Percentiles rank a stretch among this genome's conserved stretches.
Conservation (phyloP, 2,113 vertebrate genomes). For the Rhipidura dahli region DNA sequence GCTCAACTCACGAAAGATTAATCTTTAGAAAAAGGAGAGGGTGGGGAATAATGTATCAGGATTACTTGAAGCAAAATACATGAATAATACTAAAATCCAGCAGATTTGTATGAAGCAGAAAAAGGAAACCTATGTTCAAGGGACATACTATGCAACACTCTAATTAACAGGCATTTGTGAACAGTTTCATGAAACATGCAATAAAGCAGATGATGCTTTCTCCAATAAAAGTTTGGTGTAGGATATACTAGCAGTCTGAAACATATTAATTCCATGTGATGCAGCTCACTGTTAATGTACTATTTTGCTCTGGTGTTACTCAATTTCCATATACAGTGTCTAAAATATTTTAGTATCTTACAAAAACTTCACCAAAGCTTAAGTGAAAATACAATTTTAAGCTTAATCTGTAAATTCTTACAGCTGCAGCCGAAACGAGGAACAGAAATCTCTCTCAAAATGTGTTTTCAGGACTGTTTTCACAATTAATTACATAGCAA, state of each 20-base stretch:
- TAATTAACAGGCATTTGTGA: conserved; percentile 99
- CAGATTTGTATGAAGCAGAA: conserved; percentile 94
- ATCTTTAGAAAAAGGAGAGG: conserved; percentile 84
- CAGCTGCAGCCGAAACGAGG: background rate
- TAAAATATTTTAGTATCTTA: background rate
- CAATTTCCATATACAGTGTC: background rate
- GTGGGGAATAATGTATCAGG: conserved; percentile 78
- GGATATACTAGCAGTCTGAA: conserved; percentile 81
- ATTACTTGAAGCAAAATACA: conserved; percentile 97
- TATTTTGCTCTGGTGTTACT: background rate
- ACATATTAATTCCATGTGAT: background rate
- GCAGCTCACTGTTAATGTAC: background rate
- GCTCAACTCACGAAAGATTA: conserved; percentile 90
- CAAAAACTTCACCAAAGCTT: background rate
- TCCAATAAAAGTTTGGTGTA: conserved; percentile 89
- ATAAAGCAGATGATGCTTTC: conserved; percentile 96
- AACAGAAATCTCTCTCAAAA: background rate
- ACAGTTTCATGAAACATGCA: conserved; percentile 99
- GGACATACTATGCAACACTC: conserved; percentile 99
- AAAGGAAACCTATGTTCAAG: conserved; percentile 95
- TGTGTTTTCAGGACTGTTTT: background rate
- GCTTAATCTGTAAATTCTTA: background rate
- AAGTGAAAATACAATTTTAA: background rate
- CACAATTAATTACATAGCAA: background rate
- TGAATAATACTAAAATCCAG: conserved; percentile 95